Evolutionary conservation across 2,113 vertebrate species (phyloP).

Genomic region (Cnemophilus loriae): DNA sequence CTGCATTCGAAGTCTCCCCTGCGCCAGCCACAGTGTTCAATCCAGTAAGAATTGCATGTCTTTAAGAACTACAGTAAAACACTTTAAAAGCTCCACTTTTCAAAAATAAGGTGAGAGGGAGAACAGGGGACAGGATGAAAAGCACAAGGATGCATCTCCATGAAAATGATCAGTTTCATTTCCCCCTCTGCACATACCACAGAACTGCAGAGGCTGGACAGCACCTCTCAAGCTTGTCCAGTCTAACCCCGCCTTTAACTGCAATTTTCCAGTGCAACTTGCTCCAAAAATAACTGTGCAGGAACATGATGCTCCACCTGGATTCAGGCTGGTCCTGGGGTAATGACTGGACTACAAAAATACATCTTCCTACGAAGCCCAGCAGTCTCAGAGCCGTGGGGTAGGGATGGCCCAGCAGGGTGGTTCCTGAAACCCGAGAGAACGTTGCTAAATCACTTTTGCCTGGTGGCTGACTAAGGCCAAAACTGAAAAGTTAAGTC

Average conservation of each 20-base stretch:
- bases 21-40: background rate
- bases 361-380: background rate
- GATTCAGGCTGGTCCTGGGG: background rate
- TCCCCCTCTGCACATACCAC: background rate
- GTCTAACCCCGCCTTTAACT: background rate
- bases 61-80: background rate
- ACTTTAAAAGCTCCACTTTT: background rate
- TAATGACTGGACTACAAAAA: background rate
- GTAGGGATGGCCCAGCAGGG: background rate
- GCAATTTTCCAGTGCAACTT: background rate
- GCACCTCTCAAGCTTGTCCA: background rate
- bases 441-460: background rate
- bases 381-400: background rate
- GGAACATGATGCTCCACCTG: background rate
- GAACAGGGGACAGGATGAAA: background rate
- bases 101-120: background rate
- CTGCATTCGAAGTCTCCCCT: background rate
- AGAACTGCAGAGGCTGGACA: background rate
- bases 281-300: background rate
- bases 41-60: accelerated
- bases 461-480: background rate
- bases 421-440: background rate
- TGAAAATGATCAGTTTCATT: background rate
- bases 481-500: background rate
- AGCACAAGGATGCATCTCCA: background rate